phyloP scores from a whole-genome alignment of 2,888 invertebrate species.

The Calliphora vomitoria region DNA sequence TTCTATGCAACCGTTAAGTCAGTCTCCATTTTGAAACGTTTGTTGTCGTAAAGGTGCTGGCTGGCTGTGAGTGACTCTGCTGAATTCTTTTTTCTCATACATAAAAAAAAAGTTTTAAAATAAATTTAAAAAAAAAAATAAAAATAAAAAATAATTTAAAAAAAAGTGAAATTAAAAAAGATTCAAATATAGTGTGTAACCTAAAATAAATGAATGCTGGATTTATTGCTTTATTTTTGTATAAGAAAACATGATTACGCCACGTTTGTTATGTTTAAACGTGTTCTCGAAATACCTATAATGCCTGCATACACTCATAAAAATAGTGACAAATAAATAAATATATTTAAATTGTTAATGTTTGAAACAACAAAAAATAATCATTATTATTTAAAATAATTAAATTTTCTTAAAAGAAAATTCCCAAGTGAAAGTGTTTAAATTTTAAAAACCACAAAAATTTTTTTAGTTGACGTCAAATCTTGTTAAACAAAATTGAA shows the following conservation, averaged over 20 bases:
- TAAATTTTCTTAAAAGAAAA: neutral
- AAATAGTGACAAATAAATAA: slow-evolving; percentile 22
- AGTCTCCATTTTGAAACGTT: slow-evolving; percentile 74
- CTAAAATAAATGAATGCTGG: slow-evolving; percentile 11
- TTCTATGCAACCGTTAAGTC: slow-evolving; percentile 74
- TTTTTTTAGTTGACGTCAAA: neutral
- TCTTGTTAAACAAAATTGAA: neutral
- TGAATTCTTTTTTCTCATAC: slow-evolving; percentile 2
- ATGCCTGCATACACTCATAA: slow-evolving; percentile 30
- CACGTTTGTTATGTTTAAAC: slow-evolving; percentile 44
- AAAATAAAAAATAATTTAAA: slow-evolving; percentile 10
- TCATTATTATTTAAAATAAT: neutral
- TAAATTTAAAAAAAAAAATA: neutral
- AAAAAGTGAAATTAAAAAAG: slow-evolving; percentile 10
- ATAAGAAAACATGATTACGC: slow-evolving; percentile 49
- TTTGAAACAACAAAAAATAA: neutral
- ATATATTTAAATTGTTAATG: neutral
- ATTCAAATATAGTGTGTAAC: neutral
- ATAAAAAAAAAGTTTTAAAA: slow-evolving; percentile 11
- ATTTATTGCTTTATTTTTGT: neutral
- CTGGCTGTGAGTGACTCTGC: slow-evolving; percentile 45
- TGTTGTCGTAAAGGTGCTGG: slow-evolving; percentile 72
- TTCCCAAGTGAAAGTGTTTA: slow-evolving; percentile 32
- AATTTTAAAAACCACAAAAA: neutral
- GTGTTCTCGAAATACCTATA: slow-evolving; percentile 15